Evolutionary conservation across 2,113 vertebrate genomes (phyloP), one percentile per base, ranked within the genome.

Genomic region (Garra rufa): DNA sequence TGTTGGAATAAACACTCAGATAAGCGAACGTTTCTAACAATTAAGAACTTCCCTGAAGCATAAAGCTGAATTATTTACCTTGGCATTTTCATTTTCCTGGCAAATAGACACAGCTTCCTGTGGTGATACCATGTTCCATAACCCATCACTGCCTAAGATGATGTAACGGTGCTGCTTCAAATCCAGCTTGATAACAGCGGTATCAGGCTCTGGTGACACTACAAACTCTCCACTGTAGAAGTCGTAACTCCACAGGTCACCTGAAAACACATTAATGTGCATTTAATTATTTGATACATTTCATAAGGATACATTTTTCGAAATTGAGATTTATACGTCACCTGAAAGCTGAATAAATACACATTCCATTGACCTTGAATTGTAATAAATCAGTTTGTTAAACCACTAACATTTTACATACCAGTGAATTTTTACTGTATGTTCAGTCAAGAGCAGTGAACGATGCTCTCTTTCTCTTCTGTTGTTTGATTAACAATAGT

Each of bases 81-180:
- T 90, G 89, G 92, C 91, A 88, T 97, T 96, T 89, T 99, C 97
- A 6, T 98, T 97, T 87, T 97, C 97, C 89, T 97, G 96, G 89
- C 97, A 99, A 95, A 99, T 96, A 61, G 96, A 96, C 71, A 99
- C 95, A 4, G 98, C 97, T 50, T 98, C 97, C 57, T 98, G 97
- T 9, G 98, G 96, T 0, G 98, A 96, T 92, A 99, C 97, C 97
- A 99, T 99, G 89, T 99, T 99, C 98, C 98, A 99, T 38, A 99
- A 94, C 0, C 98, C 98, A 5, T 99, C 98, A 0, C 97, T 98
- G 83, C 97, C 98, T n/a, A 99, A 93, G 88, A 99, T 98, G 86
- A 99, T 96, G 83, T 97, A 98, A 80, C 94, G 97, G 92, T 99
- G 98, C 57, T 94, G 95, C 87, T 94, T 96, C 38, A 97, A 96